Conservation (phyloP, 2,888 invertebrate species). For the Heteromyza rotundicornis region DNA sequence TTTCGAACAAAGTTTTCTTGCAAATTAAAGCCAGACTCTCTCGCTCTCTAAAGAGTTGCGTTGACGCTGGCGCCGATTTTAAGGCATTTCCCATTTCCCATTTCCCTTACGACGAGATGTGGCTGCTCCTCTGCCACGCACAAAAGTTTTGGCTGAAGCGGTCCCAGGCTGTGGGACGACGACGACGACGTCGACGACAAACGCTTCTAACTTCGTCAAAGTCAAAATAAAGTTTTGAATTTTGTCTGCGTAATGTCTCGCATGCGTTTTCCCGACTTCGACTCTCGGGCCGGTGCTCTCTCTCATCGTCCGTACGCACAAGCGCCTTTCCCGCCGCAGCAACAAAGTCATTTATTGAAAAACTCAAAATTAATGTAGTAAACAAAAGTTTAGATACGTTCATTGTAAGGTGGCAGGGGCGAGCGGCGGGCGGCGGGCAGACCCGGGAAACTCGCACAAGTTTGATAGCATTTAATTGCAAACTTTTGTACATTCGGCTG, state of each 20-base stretch:
- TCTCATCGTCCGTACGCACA: background rate
- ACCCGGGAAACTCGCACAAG: slow-evolving; percentile 22
- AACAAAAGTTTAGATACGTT: slow-evolving; percentile 24
- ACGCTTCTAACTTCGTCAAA: slow-evolving; percentile 7
- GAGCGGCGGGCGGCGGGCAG: background rate
- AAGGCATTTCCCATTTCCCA: slow-evolving; percentile 2
- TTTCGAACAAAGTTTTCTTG: slow-evolving; percentile 31
- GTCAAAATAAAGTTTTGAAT: slow-evolving; percentile 34
- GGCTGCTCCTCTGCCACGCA: background rate
- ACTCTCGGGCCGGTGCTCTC: background rate
- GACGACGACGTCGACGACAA: background rate
- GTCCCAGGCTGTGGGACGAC: background rate
- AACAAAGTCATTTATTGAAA: slow-evolving; percentile 24
- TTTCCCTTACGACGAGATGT: too few relatives aligned
- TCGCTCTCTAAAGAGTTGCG: background rate
- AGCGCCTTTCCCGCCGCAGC: background rate
- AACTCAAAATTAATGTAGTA: slow-evolving; percentile 30
- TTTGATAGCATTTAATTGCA: slow-evolving; percentile 38
- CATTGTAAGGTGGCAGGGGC: background rate
- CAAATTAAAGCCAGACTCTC: slow-evolving; percentile 29
- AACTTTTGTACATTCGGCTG: slow-evolving; percentile 29
- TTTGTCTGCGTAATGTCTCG: slow-evolving; percentile 35
- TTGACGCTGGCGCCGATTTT: background rate
- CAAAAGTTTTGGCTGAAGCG: background rate
- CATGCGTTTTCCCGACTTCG: slow-evolving; percentile 25